Evolutionary conservation across 2,888 invertebrate species (phyloP).

Genomic region (Caenorhabditis sinica): DNA sequence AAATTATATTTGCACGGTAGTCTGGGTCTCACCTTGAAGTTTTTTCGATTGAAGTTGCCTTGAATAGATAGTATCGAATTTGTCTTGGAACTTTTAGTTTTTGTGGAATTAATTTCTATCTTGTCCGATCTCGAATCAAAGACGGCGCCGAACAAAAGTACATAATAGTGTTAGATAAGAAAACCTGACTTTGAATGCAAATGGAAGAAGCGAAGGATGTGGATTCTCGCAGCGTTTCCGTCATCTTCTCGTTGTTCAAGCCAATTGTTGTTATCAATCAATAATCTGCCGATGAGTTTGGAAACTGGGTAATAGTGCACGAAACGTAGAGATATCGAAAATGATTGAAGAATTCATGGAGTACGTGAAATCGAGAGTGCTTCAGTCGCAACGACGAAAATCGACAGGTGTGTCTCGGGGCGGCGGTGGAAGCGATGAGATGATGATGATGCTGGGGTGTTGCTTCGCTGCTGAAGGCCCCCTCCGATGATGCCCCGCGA

Average conservation of each 20-base stretch:
- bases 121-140: background rate
- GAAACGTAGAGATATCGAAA: conserved; percentile 56
- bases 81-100: background rate
- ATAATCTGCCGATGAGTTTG: conserved; percentile 48
- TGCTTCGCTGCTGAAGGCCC: conserved; percentile 29
- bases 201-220: background rate
- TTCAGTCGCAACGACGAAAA: conserved; percentile 53
- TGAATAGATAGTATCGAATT: conserved; percentile 12
- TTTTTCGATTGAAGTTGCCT: background rate
- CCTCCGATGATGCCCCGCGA: conserved; percentile 14
- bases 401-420: conserved; percentile 57
- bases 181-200: conserved; percentile 35
- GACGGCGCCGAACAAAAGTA: conserved; percentile 38
- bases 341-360: conserved; percentile 41
- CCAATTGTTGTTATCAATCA: conserved; percentile 57
- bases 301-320: conserved; percentile 54
- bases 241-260: conserved; percentile 31
- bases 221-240: conserved; percentile 18
- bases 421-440: background rate
- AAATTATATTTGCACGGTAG: background rate
- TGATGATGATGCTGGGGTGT: conserved; percentile 5
- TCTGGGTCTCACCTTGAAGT: conserved; percentile 10
- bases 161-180: conserved; percentile 48
- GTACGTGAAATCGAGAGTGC: conserved; percentile 49
- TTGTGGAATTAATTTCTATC: background rate